These are phyloP conservation scores for Eupithecia insigniata DNA, from an alignment of 2,888 invertebrate genomes.

Conservation along the genomic window DNA sequence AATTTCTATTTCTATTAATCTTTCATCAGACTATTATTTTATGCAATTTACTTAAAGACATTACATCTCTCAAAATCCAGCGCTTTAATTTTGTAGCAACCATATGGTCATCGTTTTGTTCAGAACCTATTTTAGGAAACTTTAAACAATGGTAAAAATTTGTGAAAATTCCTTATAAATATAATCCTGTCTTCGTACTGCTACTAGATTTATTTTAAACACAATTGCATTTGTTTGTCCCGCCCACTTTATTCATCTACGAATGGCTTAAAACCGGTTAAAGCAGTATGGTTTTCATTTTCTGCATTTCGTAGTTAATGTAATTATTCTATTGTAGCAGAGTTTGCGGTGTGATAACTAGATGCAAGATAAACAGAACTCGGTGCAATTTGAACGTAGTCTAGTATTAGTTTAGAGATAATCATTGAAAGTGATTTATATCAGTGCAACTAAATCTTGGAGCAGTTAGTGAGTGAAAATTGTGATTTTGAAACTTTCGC, in stretches of 20 bases:
- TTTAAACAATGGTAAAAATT: neutral
- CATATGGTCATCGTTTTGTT: neutral
- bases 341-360: constrained; percentile 3
- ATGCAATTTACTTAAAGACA: neutral
- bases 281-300: neutral
- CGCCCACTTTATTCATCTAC: neutral
- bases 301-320: constrained; percentile 4
- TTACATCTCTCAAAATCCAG: neutral
- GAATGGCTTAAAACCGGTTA: neutral
- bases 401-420: neutral
- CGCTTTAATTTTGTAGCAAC: neutral
- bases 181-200: too few relatives aligned
- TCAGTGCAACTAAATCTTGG: neutral
- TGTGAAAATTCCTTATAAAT: too few relatives aligned
- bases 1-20: neutral
- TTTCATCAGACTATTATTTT: neutral
- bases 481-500: neutral
- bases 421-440: neutral
- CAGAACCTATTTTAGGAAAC: neutral
- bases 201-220: too few relatives aligned
- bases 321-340: constrained; percentile 4
- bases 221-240: too few relatives aligned
- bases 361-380: constrained; percentile 8
- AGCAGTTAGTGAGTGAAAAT: neutral
- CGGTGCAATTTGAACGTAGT: constrained; percentile 4